Conservation (phyloP, 2,888 invertebrate species). For the Strigamia maritima region DNA sequence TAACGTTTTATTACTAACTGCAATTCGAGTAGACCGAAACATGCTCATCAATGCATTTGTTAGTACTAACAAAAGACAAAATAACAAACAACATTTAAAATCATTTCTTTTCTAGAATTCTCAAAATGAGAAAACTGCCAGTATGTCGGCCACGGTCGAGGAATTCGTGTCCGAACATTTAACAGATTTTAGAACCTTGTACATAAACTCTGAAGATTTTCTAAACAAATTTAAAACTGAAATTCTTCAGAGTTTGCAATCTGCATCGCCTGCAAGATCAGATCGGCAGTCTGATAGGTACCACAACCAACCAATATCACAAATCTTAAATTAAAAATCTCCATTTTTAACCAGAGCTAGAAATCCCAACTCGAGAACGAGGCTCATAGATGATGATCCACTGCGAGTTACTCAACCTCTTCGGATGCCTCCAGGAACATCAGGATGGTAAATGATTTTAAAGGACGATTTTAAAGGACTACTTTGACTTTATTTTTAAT, state of each 20-base stretch:
- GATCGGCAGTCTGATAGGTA: neutral
- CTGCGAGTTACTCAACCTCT: slow-evolving; percentile 2
- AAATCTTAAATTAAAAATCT: neutral
- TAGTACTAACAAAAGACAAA: too few relatives aligned
- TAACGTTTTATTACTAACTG: neutral
- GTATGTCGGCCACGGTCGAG: slow-evolving; percentile 1
- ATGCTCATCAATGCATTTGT: slow-evolving; percentile 33
- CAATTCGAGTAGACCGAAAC: slow-evolving; percentile 2
- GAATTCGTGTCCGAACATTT: neutral
- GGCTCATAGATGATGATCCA: neutral
- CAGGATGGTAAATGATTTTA: neutral
- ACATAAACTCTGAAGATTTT: neutral
- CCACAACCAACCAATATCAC: neutral
- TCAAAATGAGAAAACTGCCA: slow-evolving; percentile 15
- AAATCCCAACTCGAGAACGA: neutral
- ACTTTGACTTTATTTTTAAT: too few relatives aligned
- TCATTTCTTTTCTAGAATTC: slow-evolving; percentile 8
- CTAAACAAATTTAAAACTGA: neutral
- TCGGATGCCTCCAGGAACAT: neutral
- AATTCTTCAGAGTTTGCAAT: neutral
- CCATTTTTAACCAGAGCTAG: neutral
- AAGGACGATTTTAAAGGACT: neutral
- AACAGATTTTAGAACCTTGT: neutral
- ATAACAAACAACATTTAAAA: neutral
- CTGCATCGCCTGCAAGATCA: neutral